Evolutionary conservation across 2,797 vertebrate genomes (phyloP).

Genomic region (Xenopus petersii): DNA sequence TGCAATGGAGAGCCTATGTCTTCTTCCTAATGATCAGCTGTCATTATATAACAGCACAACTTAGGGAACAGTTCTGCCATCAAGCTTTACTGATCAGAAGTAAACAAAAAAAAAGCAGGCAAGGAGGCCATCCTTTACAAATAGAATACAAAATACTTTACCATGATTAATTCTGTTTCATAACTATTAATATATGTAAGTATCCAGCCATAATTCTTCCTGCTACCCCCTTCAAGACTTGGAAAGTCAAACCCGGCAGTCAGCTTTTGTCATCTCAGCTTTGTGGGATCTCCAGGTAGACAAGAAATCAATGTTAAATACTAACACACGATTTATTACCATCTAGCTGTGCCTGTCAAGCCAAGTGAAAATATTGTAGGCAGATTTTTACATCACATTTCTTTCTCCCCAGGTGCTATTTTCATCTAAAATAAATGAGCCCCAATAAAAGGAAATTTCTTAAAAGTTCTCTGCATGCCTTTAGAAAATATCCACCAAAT

Average conservation of each 20-base stretch:
- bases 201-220: too few relatives aligned
- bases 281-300: constrained; percentile 2
- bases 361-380: constrained; percentile 23
- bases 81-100: too few relatives aligned
- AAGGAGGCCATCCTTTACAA: too few relatives aligned
- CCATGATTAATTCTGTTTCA: too few relatives aligned
- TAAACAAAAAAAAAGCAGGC: too few relatives aligned
- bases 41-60: too few relatives aligned
- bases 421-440: constrained; percentile 38
- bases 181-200: too few relatives aligned
- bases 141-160: too few relatives aligned
- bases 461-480: constrained; percentile 28
- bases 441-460: constrained; percentile 28
- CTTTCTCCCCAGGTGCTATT: constrained; percentile 23
- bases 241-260: neutral
- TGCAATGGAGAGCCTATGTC: too few relatives aligned
- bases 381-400: constrained; percentile 34
- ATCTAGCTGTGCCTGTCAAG: constrained; percentile 11
- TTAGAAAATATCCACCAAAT: constrained; percentile 22
- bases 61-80: too few relatives aligned
- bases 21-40: too few relatives aligned
- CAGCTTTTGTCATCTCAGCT: constrained; percentile 11
- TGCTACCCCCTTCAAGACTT: neutral
- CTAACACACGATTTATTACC: constrained; percentile 23
- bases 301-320: constrained; percentile 22